Evolutionary conservation across 2,113 vertebrate genomes (phyloP).

Genomic region (Shinisaurus crocodilurus): DNA sequence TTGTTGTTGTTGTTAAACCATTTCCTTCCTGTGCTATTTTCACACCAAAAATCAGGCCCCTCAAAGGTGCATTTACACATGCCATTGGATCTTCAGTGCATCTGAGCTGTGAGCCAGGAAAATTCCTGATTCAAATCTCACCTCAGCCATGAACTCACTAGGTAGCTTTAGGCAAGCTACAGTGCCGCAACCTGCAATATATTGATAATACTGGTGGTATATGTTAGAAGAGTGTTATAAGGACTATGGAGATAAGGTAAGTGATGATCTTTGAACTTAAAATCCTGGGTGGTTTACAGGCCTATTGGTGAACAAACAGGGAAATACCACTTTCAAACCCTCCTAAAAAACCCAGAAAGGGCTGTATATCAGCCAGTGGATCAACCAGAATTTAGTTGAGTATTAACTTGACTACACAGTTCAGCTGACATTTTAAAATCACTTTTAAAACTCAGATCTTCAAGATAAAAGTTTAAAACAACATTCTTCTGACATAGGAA

Average conservation of each 20-base stretch:
- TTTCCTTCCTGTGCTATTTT: background rate
- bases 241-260: background rate
- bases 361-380: background rate
- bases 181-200: background rate
- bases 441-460: background rate
- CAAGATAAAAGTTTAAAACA: accelerated
- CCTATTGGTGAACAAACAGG: background rate
- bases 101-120: background rate
- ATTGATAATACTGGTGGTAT: background rate
- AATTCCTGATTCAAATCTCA: background rate
- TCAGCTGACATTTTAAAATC: background rate
- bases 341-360: background rate
- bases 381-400: background rate
- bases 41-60: background rate
- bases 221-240: background rate
- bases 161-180: background rate
- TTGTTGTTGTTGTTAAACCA: background rate
- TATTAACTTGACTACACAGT: background rate
- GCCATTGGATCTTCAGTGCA: background rate
- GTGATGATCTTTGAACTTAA: background rate
- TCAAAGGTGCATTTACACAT: background rate
- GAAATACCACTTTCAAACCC: background rate
- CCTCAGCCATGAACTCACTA: background rate
- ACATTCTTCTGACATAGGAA: accelerated
- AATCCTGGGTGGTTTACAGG: background rate